Evolutionary conservation across 2,113 vertebrate species (phyloP).

Genomic region (Leucopsar rothschildi): DNA sequence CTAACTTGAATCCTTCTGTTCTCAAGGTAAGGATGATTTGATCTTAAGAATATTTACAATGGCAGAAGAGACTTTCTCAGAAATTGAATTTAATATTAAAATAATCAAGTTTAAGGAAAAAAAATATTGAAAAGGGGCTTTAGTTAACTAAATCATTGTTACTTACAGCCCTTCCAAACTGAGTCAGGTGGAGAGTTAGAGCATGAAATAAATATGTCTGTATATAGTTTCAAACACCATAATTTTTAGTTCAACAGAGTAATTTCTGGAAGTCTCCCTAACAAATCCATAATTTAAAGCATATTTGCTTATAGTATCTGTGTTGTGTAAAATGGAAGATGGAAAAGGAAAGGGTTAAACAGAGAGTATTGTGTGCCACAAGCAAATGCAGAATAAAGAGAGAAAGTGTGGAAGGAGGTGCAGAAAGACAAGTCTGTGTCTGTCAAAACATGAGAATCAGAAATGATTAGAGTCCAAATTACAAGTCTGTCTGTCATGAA

Average conservation of each 20-base stretch:
- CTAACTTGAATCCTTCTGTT: background rate
- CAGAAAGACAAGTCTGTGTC: constrained; percentile 55
- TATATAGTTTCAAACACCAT: background rate
- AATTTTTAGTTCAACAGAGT: background rate
- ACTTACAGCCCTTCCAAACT: background rate
- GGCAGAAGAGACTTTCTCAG: background rate
- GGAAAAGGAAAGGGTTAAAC: constrained; percentile 45
- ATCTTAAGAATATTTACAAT: background rate
- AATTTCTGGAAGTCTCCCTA: constrained; percentile 3
- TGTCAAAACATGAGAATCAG: constrained; percentile 65
- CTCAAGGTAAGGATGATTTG: background rate
- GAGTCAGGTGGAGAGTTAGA: background rate
- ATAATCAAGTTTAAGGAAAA: background rate
- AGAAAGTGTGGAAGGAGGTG: constrained; percentile 45
- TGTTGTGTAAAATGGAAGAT: background rate
- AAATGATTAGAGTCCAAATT: constrained; percentile 67
- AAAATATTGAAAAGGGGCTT: background rate
- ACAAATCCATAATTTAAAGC: background rate
- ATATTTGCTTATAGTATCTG: background rate
- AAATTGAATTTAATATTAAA: background rate
- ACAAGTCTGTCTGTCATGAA: constrained; percentile 64
- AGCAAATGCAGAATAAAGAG: constrained; percentile 38
- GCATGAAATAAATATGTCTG: background rate
- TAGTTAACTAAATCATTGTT: background rate
- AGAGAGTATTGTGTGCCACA: background rate